Evolutionary conservation across 2,797 vertebrate genomes (phyloP), one percentile per base, ranked within the genome.

Genomic region (Lates japonicus): DNA sequence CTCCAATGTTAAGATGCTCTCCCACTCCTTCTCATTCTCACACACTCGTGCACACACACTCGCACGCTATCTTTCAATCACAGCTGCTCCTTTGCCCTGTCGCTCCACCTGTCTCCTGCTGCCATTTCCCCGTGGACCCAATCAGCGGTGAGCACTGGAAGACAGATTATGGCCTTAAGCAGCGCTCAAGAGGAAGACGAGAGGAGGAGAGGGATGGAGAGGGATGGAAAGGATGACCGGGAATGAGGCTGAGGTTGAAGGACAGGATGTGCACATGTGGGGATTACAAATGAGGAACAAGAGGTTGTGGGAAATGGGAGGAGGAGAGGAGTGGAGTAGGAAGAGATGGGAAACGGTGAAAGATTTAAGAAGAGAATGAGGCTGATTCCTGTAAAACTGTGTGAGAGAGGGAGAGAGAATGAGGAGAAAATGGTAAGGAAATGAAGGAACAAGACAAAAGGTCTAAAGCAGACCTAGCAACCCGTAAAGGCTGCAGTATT

Each of bases 121-220:
- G 70, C 60, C 63, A 22, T 76, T 66, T 92, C 86, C 76, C 86
- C 31, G 20, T 49, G 80, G 87, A 87, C 29, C 82, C 88, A 92
- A 88, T 90, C 87, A 88, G 72, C 20, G 19, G 54, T 64, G 63
- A 87, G 77, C 74, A 64, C 54, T 62, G 62, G 79, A 88, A 81
- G 83, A 89, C 55, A 68, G 80, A 89, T 90, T 79, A 88, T 70
- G 63, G 41, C 83, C 58, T 70, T 68, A 71, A 81, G 77, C 76
- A 54, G 68, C 17, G 5, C 51, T 87, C 49, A 49, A 54, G 48
- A 63, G 70, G 52, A 65, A 67, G 52, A 37, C 3, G n/a, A 55
- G 3, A 39, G 48, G 55, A 70, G 58, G 37, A 77, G 44, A 64
- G 67, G n/a, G 39, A 74, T 22, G 39, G 67, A 76, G n/a, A 52